These are phyloP conservation scores for Alaudala cheleensis DNA, from an alignment of 2,113 vertebrate genomes.

Conservation along the genomic window DNA sequence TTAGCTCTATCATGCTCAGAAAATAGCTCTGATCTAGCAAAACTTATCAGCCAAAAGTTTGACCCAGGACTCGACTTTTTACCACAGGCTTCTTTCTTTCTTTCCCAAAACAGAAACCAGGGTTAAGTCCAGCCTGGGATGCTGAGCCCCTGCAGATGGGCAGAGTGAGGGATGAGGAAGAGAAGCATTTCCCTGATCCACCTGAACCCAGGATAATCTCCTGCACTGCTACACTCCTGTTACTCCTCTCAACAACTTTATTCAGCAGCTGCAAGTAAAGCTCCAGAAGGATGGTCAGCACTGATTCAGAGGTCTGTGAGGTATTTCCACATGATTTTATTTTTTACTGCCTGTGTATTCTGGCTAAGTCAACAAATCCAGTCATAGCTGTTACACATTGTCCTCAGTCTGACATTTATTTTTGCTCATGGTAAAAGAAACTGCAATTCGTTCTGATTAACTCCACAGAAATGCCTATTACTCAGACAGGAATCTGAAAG, in stretches of 20 bases:
- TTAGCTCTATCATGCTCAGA: background rate
- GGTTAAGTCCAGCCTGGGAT: background rate
- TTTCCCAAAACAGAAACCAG: background rate
- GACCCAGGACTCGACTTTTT: background rate
- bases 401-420: background rate
- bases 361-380: slow-evolving; percentile 23
- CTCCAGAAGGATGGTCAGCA: background rate
- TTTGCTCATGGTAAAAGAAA: slow-evolving; percentile 1
- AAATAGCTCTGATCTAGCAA: background rate
- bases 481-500: slow-evolving; percentile 3
- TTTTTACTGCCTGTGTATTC: background rate
- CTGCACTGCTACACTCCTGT: background rate
- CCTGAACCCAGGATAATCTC: background rate
- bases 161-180: background rate
- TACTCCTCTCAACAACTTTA: background rate
- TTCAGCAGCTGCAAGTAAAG: background rate
- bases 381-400: slow-evolving; percentile 39
- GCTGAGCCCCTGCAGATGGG: background rate
- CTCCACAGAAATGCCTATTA: slow-evolving; percentile 16
- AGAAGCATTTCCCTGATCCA: background rate
- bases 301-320: background rate
- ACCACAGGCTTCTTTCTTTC: background rate
- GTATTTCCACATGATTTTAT: background rate
- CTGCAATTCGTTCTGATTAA: slow-evolving; percentile 29
- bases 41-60: background rate